Evolutionary conservation across 2,888 invertebrate species (phyloP).

Genomic region (Oligia latruncula): DNA sequence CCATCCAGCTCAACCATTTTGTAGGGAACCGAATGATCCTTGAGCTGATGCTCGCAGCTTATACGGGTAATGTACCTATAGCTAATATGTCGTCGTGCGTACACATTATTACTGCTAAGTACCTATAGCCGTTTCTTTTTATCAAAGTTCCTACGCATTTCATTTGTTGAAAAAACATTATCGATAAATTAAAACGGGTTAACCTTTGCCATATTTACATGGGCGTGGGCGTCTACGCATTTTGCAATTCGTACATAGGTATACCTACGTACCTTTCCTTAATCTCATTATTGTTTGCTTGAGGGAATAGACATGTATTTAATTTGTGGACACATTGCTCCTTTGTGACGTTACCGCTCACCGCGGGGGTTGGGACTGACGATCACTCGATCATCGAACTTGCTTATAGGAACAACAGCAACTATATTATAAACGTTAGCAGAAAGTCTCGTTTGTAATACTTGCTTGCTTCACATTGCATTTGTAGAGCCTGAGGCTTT

Average conservation of each 20-base stretch:
- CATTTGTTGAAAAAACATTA: background rate
- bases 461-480: background rate
- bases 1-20: no score
- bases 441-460: background rate
- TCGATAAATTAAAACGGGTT: constrained; percentile 11
- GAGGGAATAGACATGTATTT: background rate
- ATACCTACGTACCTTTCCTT: background rate
- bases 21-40: no score
- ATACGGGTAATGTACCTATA: background rate
- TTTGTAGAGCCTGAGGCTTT: background rate
- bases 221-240: background rate
- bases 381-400: background rate
- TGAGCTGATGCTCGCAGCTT: no score
- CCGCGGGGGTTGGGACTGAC: background rate
- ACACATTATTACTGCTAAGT: background rate
- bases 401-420: background rate
- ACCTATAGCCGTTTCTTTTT: background rate
- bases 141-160: constrained; percentile 6
- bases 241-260: background rate
- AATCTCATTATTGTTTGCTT: background rate
- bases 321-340: background rate
- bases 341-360: background rate
- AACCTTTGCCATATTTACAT: background rate
- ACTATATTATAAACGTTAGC: background rate
- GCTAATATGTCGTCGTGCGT: background rate